Evolutionary conservation across 2,113 vertebrate species (phyloP), one percentile per base, ranked within the genome.

Genomic region (Microcebus murinus): DNA sequence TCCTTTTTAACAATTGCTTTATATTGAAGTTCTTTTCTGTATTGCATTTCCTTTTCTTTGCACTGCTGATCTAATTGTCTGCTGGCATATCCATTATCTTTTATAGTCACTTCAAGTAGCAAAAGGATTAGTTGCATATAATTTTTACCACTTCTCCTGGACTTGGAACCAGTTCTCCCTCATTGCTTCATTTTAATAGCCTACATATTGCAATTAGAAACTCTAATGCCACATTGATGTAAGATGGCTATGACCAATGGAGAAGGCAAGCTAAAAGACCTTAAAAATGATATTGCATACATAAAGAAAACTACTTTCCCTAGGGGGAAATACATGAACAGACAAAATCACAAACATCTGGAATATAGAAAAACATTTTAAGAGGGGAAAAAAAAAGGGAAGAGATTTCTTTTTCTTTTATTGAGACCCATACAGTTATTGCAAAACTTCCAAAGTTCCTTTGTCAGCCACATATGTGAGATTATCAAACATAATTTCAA

Each of bases 151-250:
- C 42, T 87, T 81, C 48, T 94, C n/a, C 61, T 92, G 89, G 27
- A 85, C 57, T 91, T 95, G 57, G 5, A 89, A 70, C 45, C 17
- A 27, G 12, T 90, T 97, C 52, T 80, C 48, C 29, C 14, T 86
- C 92, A 93, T 90, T 82, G 80, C n/a, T 97, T 97, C 59, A 85
- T 92, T 95, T 94, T 90, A 96, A 88, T 90, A 87, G 67, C 39
- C 48, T 55, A 29, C 48, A 77, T 42, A 86, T 93, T 74, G 67
- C 82, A 94, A 67, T 79, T 88, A 82, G 45, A 81, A 50, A 20
- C 20, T 90, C 36, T 67, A 67, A 29, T n/a, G 36, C 14, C 31
- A 52, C 17, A 17, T 61, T 17, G 12, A 39, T 93, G 9, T 76
- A 34, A 70, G 42, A 68, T 77, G 39, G 3, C 68, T 94, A 21